Conservation (phyloP, 1,140 invertebrate species). For the Pogonognathellus flavescens region DNA sequence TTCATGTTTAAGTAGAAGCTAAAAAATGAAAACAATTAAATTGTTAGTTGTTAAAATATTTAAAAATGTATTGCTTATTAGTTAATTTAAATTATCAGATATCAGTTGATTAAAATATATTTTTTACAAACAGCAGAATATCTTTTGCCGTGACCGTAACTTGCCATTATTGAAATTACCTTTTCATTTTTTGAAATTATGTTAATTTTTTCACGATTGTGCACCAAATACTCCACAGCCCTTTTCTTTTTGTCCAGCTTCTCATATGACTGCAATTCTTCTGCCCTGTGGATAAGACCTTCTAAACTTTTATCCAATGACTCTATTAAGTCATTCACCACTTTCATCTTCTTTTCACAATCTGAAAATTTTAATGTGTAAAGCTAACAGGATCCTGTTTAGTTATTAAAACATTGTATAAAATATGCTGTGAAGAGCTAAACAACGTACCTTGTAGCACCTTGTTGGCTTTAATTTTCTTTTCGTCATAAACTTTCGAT, state of each 20-base stretch:
- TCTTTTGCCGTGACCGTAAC: too few relatives aligned
- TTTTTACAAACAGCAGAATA: too few relatives aligned
- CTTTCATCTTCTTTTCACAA: constrained; percentile 10
- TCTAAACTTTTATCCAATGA: background rate
- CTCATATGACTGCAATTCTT: background rate
- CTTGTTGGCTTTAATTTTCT: background rate
- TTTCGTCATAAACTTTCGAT: constrained; percentile 6
- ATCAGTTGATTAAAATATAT: too few relatives aligned
- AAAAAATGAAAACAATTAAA: too few relatives aligned
- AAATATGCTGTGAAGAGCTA: background rate
- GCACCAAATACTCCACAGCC: background rate
- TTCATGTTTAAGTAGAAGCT: background rate
- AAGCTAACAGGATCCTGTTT: too few relatives aligned
- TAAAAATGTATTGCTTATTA: too few relatives aligned
- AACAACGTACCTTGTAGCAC: background rate
- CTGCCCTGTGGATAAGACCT: background rate
- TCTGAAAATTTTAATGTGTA: background rate
- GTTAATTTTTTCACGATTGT: background rate
- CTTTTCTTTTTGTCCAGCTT: constrained; percentile 11
- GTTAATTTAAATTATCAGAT: too few relatives aligned
- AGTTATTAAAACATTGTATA: background rate
- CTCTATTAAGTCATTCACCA: background rate
- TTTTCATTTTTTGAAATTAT: background rate
- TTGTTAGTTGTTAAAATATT: too few relatives aligned
- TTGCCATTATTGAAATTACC: background rate